Percentiles rank a stretch among this genome's conserved stretches.
These are phyloP conservation scores for Lithobates sylvaticus DNA, from an alignment of 2,797 vertebrate genomes.

Conservation along the genomic window DNA sequence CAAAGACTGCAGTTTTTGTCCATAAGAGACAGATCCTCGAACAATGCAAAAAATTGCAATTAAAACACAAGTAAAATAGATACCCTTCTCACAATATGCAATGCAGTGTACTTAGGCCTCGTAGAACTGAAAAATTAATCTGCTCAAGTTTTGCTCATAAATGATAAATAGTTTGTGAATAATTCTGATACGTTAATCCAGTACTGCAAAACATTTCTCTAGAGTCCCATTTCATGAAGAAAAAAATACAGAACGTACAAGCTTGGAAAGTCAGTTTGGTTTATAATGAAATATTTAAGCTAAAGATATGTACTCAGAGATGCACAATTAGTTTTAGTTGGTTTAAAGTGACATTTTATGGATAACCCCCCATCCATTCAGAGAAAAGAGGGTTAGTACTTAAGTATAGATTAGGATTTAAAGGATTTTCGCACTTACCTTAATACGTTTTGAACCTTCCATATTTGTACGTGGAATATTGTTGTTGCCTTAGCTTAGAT, in stretches of 20 bases:
- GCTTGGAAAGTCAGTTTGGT: constrained; percentile 3
- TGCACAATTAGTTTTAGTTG: constrained; percentile 1
- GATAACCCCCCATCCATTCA: background rate
- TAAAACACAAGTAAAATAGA: background rate
- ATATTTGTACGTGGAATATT: too few species aligned
- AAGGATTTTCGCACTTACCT: too few species aligned
- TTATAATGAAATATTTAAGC: constrained; percentile 10
- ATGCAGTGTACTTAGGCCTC: background rate
- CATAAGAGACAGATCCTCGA: too few species aligned
- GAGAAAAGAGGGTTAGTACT: background rate
- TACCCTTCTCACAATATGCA: background rate
- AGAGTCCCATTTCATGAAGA: constrained; percentile 6
- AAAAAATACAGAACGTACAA: background rate
- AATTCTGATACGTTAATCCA: constrained; percentile 12
- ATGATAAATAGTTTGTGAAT: constrained; percentile 24
- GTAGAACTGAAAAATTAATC: constrained; percentile 27
- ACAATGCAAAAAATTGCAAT: too few species aligned
- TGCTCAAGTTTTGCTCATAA: constrained; percentile 17
- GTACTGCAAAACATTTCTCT: constrained; percentile 19
- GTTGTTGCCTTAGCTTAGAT: too few species aligned
- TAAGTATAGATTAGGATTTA: background rate
- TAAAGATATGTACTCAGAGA: constrained; percentile 10
- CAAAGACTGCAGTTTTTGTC: too few species aligned
- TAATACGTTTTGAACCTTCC: too few species aligned
- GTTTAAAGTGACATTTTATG: background rate